These are phyloP conservation scores for Conomelus anceps DNA, from an alignment of 2,888 invertebrate species.

Conservation along the genomic window DNA sequence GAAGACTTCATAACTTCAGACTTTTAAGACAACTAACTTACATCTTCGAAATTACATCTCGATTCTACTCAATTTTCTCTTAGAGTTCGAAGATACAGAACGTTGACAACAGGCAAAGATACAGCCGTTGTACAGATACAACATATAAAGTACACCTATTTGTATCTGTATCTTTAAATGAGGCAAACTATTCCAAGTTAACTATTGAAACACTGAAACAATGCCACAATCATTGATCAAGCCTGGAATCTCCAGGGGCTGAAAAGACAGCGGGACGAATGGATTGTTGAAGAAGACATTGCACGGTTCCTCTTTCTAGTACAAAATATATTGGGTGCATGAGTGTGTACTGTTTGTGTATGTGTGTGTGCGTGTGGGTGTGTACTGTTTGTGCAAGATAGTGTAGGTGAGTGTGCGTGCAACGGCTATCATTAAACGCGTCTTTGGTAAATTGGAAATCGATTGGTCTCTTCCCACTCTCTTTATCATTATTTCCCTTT, in stretches of 20 bases:
- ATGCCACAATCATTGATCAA: not conserved
- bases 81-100: too few species aligned
- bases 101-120: too few species aligned
- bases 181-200: not conserved
- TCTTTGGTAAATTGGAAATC: not conserved
- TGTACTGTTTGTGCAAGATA: too few species aligned
- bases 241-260: not conserved
- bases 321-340: not conserved
- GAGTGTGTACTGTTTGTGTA: too few species aligned
- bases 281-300: not conserved
- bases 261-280: not conserved
- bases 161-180: too few species aligned
- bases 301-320: not conserved
- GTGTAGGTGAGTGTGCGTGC: not conserved
- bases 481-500: not conserved
- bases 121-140: too few species aligned
- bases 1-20: too few species aligned
- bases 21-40: too few species aligned
- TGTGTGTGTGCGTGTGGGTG: not conserved
- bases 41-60: too few species aligned
- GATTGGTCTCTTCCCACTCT: not conserved
- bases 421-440: not conserved
- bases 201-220: not conserved
- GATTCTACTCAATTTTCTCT: too few species aligned
- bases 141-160: too few species aligned